These are phyloP conservation scores for Nephrotoma guestfalica DNA, from an alignment of 2,888 invertebrate species.

Conservation along the genomic window DNA sequence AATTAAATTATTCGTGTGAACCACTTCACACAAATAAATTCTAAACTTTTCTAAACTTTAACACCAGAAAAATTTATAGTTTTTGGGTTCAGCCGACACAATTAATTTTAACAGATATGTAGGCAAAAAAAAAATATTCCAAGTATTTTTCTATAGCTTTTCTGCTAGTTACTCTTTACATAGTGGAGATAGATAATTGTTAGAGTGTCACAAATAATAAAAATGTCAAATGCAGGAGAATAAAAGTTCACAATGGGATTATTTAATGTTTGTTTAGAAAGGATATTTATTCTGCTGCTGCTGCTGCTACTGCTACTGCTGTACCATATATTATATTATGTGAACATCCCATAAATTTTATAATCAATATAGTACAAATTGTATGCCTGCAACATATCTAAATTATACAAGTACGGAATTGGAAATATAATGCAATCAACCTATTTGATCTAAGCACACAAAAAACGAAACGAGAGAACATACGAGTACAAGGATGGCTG, in stretches of 20 bases:
- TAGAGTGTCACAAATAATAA: background rate
- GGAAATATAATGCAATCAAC: background rate
- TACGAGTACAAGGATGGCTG: background rate
- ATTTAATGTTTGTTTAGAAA: background rate
- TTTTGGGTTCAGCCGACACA: background rate
- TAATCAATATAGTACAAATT: background rate
- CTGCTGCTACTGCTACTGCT: background rate
- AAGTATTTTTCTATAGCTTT: background rate
- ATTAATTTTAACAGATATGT: background rate
- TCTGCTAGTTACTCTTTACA: background rate
- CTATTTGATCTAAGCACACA: background rate
- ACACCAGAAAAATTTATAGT: background rate
- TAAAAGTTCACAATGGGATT: background rate
- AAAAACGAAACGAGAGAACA: background rate
- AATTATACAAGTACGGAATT: background rate
- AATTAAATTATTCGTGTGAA: background rate
- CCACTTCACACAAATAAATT: background rate
- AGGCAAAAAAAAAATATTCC: background rate
- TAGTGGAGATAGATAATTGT: background rate
- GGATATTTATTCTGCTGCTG: background rate
- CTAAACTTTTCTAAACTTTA: background rate
- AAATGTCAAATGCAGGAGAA: background rate
- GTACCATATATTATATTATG: background rate
- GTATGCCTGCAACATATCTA: background rate
- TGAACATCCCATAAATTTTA: background rate